Base-by-base conservation (phyloP, 2,797 vertebrate genomes). In the Hydrolagus colliei region DNA sequence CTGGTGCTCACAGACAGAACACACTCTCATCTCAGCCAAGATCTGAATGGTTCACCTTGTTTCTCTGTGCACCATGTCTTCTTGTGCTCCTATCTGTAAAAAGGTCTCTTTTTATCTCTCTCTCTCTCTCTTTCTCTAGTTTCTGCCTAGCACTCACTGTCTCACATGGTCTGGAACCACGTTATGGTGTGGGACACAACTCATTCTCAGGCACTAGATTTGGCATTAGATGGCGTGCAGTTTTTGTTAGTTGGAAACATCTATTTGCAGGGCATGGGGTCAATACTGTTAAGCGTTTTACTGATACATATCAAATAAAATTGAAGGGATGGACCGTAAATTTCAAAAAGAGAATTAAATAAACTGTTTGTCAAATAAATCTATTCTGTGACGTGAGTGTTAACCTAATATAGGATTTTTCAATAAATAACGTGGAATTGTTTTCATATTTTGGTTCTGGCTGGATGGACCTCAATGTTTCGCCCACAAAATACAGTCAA, bases 221-320 rank as follows among this genome's bases (percentile, higher is more conserved):
- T 71, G n/a, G 8, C 14, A 11, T 52, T n/a, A 10, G 79, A 84
- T 9, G 79, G 79, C 18, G 27, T 68, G 65, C 18, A 35, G 14
- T 65, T 41, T 82, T 41, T 82, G 61, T 35, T 80, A 4, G 2
- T 16, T 84, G 4, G 9, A 52, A 67, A 35, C 41, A 52, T 84
- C 79, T 84, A 84, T 63, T 84, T 68, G 63, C 41, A 84, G 63
- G n/a, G 65, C 12, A 52, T 71, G n/a, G 65, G 65, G 18, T 84
- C 13, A 18, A 71, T 16, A 71, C 35, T 35, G 16, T 68, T 32
- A 10, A 20, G 35, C 62, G n/a, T 10, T 84, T 84, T 68, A 71
- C 32, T 68, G 71, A 68, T 77, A 52, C 52, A 63, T 18, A 16
- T 20, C 35, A 59, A 18, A 5, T 67, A 84, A 68, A 16, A 52